Base-by-base conservation (phyloP, 2,113 vertebrate species). In the Marmota flaviventris region DNA sequence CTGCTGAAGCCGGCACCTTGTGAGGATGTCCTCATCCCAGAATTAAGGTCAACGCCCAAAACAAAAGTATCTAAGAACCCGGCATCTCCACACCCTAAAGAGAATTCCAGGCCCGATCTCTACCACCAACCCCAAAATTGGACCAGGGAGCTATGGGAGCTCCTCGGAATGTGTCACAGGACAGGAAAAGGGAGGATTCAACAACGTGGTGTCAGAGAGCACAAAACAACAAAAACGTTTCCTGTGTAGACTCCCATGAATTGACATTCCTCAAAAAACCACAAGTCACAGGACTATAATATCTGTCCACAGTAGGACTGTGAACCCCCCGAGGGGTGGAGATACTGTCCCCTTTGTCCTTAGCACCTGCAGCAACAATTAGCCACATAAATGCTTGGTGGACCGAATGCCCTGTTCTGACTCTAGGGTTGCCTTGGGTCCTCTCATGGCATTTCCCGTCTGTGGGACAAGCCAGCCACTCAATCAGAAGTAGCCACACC, bases 211-310 rank as follows among this genome's bases (percentile, higher is more conserved):
- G 25, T 91, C 77, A 48, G 69, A 93, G 94, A 95, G 56, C 91
- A 24, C 72, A 86, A 56, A 94, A 94, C 94, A 90, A 96, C 53
- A 85, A 88, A 93, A 75, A 72, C 17, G 8, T 79, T 96, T 96
- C 94, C 93, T 94, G 70, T 96, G 96, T 69, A 92, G 77, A 92
- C 27, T 45, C 76, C 84, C 39, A 4, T 11, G 72, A 70, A 63
- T 10, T 22, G 72, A 77, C 76, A 61, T 48, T 88, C 77, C 56
- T 58, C 45, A 48, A 27, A 53, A 79, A 79, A 18, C 34, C 70
- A 85, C 51, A n/a, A 37, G 72, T 89, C 69, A 56, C 0, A 0
- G 69, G n/a, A 83, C 39, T n/a, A 56, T 8, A 37, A 3, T n/a
- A 37, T 76, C 20, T 48, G 63, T 24, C 81, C 85, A 61, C 45